Base-by-base conservation (phyloP, 2,888 invertebrate species). In the Drosophila meridiana region DNA sequence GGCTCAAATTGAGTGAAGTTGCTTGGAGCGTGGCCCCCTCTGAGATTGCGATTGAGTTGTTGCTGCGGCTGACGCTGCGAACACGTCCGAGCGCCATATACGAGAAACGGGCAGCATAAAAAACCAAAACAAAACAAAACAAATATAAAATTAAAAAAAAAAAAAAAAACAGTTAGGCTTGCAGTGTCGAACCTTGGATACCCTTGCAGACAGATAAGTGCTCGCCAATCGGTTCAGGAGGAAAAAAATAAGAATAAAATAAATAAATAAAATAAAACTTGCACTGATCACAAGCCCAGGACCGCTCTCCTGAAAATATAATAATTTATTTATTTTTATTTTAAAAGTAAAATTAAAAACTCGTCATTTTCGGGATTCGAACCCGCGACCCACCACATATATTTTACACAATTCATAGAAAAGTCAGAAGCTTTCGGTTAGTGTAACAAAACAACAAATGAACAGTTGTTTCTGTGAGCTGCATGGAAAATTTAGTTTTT, bases 401-500 rank as follows among this genome's bases (percentile, higher is more conserved):
- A 20, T 20, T 20, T 20, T 13, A 13, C 56, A 56, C 7, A 56
- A n/a, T 3, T 32, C 20, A 40, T 32, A 7, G 42, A 32, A 42
- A 42, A 2, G 3, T 28, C 13, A 1, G 8, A 36, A 20, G 11
- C 45, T 26, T n/a, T 45, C 36, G 26, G 58, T 34, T 58, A 58
- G 60, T 40, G 50, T 62, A 68, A 45, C 32, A 66, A 14, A 14
- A 69, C 76, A 76, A 69, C 64, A 71, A 80, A 71, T 53, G 43
- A 78, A 78, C 78, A 72, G 87, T 88, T 73, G 80, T 74, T 73
- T 73, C 69, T 88, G 79, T 88, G 87, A 83, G 90, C 78, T 87
- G 87, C 90, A 90, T 87, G 78, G 87, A 83, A 90, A 90, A 87
- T 90, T 73, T 60, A 73, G 57, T 72, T 76, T 78, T 78, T 34